Percentiles rank a stretch among this genome's conserved stretches.
phyloP scores from a whole-genome alignment of 92 coral and sea anemone species.

The Epizoanthus scotinus region DNA sequence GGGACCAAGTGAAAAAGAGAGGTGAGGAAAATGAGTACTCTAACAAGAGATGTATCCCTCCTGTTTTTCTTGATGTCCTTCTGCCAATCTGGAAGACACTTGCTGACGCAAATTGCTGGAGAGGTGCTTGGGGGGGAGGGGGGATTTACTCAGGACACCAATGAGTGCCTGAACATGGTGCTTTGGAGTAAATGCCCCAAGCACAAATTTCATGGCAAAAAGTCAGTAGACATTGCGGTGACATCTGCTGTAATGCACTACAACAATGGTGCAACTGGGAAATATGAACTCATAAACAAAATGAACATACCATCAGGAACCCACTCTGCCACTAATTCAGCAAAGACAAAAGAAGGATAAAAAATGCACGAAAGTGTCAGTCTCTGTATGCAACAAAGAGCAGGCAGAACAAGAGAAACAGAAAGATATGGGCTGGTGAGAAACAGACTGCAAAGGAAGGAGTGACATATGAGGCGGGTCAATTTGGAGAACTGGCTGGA shows the following conservation, averaged over 20 bases:
- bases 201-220: slow-evolving; percentile 14
- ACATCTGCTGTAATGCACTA: background rate
- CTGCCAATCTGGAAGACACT: background rate
- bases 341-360: background rate
- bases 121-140: slow-evolving; percentile 16
- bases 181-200: slow-evolving; percentile 7
- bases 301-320: slow-evolving; percentile 5
- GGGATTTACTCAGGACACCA: background rate
- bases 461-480: too few species aligned
- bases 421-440: background rate
- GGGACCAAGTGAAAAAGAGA: too few species aligned
- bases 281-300: background rate
- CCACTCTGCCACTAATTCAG: background rate
- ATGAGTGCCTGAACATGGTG: background rate
- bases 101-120: background rate
- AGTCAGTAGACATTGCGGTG: background rate
- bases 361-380: background rate
- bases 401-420: background rate
- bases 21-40: background rate
- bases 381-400: background rate
- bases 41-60: background rate
- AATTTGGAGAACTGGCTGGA: background rate
- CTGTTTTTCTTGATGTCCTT: background rate
- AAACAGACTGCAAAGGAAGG: background rate
- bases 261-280: slow-evolving; percentile 17